Evolutionary conservation across 2,888 invertebrate genomes (phyloP).

Genomic region (Phanerotoma sp.): DNA sequence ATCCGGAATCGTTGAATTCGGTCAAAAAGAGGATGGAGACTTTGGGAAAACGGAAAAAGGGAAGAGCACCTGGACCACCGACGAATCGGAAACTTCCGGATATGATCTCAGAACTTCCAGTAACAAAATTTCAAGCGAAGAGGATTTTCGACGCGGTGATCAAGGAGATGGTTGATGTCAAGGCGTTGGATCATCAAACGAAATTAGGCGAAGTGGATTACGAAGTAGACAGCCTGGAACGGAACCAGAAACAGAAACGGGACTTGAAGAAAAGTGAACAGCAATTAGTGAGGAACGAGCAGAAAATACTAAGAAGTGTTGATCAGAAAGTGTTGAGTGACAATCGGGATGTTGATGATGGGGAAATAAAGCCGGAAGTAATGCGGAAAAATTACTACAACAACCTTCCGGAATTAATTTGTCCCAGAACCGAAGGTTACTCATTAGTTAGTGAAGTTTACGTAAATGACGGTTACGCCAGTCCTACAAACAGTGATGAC

Average conservation of each 20-base stretch:
- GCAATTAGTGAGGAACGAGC: conserved; percentile 2
- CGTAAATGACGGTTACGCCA: conserved; percentile 71
- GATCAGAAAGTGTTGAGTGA: neutral
- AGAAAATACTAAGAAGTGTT: neutral
- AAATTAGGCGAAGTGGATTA: conserved; percentile 38
- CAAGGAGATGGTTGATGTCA: conserved; percentile 54
- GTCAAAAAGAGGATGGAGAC: conserved; percentile 14
- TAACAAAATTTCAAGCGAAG: conserved; percentile 47
- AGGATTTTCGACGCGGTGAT: conserved; percentile 58
- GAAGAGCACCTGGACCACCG: conserved; percentile 26
- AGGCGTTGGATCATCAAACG: conserved; percentile 43
- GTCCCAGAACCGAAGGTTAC: conserved; percentile 61
- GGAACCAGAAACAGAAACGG: conserved; percentile 41
- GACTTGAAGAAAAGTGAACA: conserved; percentile 45
- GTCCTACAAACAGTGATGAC: conserved; percentile 59
- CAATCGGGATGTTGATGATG: neutral
- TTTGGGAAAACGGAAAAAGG: conserved; percentile 26
- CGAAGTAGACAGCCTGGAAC: conserved; percentile 54
- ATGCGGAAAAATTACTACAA: conserved; percentile 39
- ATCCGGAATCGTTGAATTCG: conserved; percentile 12
- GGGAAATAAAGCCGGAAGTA: conserved; percentile 34
- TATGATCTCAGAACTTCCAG: conserved; percentile 50
- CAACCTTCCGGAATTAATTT: conserved; percentile 60
- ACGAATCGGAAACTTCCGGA: conserved; percentile 42
- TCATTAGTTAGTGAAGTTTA: conserved; percentile 77